Evolutionary conservation across 2,113 vertebrate genomes (phyloP).

Genomic region (Zosterops borbonicus): DNA sequence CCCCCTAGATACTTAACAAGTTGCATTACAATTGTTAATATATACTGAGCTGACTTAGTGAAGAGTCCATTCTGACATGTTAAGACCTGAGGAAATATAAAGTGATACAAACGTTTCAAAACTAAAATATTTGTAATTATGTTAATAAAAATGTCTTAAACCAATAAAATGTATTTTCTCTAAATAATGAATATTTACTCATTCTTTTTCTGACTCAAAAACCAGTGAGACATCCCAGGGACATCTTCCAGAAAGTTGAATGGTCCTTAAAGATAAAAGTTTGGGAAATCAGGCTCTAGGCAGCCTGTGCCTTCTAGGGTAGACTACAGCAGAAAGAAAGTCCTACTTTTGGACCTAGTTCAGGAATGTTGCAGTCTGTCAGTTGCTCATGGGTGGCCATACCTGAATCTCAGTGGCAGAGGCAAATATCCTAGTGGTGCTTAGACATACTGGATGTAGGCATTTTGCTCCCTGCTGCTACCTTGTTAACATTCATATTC

Average conservation of each 20-base stretch:
- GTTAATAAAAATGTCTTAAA: neutral
- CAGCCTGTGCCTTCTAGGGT: neutral
- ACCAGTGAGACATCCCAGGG: neutral
- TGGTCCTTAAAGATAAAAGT: neutral
- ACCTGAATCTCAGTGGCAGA: neutral
- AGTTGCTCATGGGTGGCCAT: neutral
- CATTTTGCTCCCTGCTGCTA: neutral
- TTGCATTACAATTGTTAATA: neutral
- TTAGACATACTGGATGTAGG: neutral
- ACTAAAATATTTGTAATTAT: neutral
- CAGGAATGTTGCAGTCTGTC: neutral
- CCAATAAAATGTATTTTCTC: neutral
- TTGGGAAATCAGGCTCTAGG: neutral
- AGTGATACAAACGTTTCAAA: neutral
- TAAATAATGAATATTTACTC: neutral
- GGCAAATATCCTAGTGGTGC: neutral
- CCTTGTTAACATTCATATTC: neutral
- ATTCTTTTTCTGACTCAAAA: neutral
- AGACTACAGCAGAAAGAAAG: neutral
- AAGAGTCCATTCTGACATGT: neutral
- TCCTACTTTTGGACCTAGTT: neutral
- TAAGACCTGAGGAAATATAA: neutral
- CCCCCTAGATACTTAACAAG: neutral
- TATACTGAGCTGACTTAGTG: neutral
- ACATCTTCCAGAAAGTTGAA: neutral